These are phyloP conservation scores for Napeogenes sylphis DNA, from an alignment of 2,888 invertebrate species.

Conservation along the genomic window DNA sequence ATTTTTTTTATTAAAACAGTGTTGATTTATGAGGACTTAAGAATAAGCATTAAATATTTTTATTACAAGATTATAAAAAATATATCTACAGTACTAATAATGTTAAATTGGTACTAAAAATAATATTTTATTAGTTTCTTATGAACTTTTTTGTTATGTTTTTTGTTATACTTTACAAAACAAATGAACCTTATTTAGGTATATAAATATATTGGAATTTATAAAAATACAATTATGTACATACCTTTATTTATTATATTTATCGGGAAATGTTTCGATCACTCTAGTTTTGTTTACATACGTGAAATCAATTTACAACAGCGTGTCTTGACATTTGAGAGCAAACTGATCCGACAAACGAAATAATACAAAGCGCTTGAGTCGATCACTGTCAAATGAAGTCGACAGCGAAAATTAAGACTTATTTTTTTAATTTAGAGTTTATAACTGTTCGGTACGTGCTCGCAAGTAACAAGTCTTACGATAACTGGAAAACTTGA, in stretches of 20 bases:
- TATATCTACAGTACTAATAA: too few species aligned
- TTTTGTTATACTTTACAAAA: too few species aligned
- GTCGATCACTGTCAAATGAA: constrained; percentile 21
- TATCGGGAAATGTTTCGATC: not conserved
- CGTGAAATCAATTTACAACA: constrained; percentile 18
- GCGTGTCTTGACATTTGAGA: constrained; percentile 29
- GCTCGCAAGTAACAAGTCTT: not conserved
- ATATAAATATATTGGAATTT: too few species aligned
- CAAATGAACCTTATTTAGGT: too few species aligned
- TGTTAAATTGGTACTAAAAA: too few species aligned
- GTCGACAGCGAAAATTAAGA: not conserved
- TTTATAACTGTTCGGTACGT: not conserved
- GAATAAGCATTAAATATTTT: too few species aligned
- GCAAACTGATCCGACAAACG: constrained; percentile 30
- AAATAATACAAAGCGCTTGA: constrained; percentile 29
- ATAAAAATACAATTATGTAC: too few species aligned
- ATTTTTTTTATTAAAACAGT: too few species aligned
- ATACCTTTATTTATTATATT: not conserved
- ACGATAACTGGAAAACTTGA: not conserved
- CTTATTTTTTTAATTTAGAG: not conserved
- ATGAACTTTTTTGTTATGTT: too few species aligned
- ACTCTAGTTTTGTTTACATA: constrained; percentile 13
- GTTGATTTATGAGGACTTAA: too few species aligned
- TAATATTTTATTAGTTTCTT: too few species aligned
- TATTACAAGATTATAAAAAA: too few species aligned